Conservation (phyloP, 2,797 vertebrate genomes). For the Myotis daubentonii region DNA sequence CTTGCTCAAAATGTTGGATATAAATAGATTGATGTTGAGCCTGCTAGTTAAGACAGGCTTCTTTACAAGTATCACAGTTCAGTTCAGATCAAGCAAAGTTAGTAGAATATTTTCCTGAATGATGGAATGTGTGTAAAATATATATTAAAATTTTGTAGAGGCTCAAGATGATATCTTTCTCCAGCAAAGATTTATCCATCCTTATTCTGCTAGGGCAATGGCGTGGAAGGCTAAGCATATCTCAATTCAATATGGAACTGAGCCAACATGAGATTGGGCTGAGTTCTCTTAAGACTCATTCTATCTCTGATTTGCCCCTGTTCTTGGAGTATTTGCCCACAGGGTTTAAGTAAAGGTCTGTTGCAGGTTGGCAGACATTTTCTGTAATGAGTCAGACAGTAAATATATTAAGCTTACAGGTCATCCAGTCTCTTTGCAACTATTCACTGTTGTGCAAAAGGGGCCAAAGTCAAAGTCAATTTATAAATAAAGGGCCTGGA, state of each 20-base stretch:
- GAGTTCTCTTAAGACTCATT: not conserved
- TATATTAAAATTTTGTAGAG: not conserved
- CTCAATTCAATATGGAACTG: not conserved
- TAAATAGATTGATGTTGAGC: not conserved
- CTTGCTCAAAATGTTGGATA: not conserved
- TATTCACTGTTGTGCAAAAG: not conserved
- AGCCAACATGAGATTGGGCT: not conserved
- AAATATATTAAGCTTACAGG: not conserved
- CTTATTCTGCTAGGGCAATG: not conserved
- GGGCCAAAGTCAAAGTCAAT: not conserved
- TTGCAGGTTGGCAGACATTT: not conserved
- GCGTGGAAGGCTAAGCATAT: not conserved
- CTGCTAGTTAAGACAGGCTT: not conserved
- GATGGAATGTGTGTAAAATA: not conserved
- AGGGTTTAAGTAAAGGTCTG: not conserved
- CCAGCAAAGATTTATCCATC: not conserved
- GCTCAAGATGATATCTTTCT: not conserved
- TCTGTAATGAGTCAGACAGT: not conserved
- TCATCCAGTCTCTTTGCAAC: not conserved
- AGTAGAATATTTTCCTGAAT: constrained; percentile 15
- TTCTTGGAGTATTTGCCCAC: not conserved
- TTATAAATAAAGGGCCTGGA: not conserved
- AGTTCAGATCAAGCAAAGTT: not conserved
- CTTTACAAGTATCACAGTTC: not conserved
- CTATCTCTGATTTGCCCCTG: not conserved